A percentile compares a stretch with the other conserved stretches of the same genome.
phyloP scores from a whole-genome alignment of 1,140 invertebrate genomes.

The Nasonia giraulti region DNA sequence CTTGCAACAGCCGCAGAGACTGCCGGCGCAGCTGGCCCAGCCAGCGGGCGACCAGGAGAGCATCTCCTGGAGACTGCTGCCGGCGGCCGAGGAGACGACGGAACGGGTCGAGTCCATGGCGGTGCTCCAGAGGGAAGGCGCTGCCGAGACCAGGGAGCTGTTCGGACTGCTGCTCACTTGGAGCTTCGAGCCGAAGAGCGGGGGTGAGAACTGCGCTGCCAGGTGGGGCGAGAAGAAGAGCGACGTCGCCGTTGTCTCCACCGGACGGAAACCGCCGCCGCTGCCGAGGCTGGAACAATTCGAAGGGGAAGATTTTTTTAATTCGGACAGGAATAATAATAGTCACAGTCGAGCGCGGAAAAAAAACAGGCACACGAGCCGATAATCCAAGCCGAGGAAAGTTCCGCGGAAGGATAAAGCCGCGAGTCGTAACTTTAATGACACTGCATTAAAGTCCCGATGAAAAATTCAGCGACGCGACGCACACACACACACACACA shows the following conservation, averaged over 20 bases:
- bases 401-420: constrained; percentile 19
- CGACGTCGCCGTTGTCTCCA: constrained; percentile 75
- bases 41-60: constrained; percentile 69
- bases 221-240: constrained; percentile 89
- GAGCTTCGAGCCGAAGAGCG: constrained; percentile 80
- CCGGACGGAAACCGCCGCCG: constrained; percentile 78
- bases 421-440: constrained; percentile 54
- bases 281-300: constrained; percentile 75
- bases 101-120: constrained; percentile 35
- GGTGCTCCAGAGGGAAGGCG: constrained; percentile 67
- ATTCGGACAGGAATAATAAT: no score
- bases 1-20: constrained; percentile 66
- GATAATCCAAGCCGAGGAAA: constrained; percentile 13
- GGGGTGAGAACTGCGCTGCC: constrained; percentile 85
- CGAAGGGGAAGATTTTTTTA: background rate
- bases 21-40: constrained; percentile 59
- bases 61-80: constrained; percentile 68
- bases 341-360: no score
- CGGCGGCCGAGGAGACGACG: constrained; percentile 56
- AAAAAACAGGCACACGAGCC: no score
- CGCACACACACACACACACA: background rate
- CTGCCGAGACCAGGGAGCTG: constrained; percentile 66
- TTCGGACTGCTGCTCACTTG: constrained; percentile 59
- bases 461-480: constrained; percentile 62
- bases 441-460: constrained; percentile 63